Conservation (phyloP, 1,140 invertebrate species). For the Scaptomyza graminum region DNA sequence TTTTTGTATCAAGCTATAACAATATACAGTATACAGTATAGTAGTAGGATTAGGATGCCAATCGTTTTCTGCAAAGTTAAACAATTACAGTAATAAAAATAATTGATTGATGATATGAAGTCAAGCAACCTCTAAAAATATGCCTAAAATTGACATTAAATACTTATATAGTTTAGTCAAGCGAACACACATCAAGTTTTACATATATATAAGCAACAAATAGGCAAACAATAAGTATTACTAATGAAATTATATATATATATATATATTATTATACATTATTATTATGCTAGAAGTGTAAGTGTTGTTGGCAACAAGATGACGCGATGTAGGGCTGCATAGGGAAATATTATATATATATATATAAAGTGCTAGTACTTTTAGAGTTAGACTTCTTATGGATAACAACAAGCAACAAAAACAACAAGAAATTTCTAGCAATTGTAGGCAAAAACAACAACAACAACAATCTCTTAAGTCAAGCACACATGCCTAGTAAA, state of each 20-base stretch:
- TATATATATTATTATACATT: constrained; percentile 30
- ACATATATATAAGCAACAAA: constrained; percentile 25
- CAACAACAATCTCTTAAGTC: constrained; percentile 34
- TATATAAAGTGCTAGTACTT: constrained; percentile 12
- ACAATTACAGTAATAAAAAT: constrained; percentile 36
- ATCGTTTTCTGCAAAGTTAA: constrained; percentile 16
- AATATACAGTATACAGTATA: neutral
- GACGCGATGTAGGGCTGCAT: constrained; percentile 35
- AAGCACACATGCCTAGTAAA: constrained; percentile 52
- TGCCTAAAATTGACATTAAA: constrained; percentile 53
- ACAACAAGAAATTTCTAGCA: neutral
- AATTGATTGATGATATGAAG: constrained; percentile 14
- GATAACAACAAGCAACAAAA: neutral
- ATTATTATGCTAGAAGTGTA: constrained; percentile 26
- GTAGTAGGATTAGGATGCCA: constrained; percentile 4
- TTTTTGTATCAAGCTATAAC: constrained; percentile 7
- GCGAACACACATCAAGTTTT: constrained; percentile 36
- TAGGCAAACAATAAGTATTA: constrained; percentile 59
- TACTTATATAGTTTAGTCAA: constrained; percentile 23
- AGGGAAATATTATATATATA: constrained; percentile 40
- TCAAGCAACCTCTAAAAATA: constrained; percentile 60
- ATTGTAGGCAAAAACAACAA: constrained; percentile 18
- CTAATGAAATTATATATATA: constrained; percentile 53
- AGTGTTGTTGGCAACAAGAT: constrained; percentile 52
- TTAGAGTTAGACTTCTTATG: constrained; percentile 28